Conservation (phyloP, 2,888 invertebrate genomes). For the Catocala nupta region DNA sequence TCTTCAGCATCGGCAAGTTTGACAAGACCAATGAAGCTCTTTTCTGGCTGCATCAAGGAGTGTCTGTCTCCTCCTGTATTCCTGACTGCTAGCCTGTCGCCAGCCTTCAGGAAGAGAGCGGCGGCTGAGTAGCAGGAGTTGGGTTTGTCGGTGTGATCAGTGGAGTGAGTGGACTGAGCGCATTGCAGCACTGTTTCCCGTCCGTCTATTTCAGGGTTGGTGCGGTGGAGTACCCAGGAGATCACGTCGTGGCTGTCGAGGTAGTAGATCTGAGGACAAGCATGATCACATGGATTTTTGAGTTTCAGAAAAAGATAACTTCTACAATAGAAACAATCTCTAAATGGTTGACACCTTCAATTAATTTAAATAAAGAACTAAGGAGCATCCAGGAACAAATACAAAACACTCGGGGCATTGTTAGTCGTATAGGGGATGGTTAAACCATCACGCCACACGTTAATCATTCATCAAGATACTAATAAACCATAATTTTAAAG, state of each 20-base stretch:
- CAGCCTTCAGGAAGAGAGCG: slow-evolving; percentile 88
- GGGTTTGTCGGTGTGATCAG: slow-evolving; percentile 85
- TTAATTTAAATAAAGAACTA: too few species aligned
- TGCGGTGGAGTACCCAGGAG: slow-evolving; percentile 91
- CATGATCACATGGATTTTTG: neutral
- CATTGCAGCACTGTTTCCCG: slow-evolving; percentile 91
- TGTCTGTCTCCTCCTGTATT: slow-evolving; percentile 91
- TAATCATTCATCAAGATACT: too few species aligned
- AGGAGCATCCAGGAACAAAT: too few species aligned
- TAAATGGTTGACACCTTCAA: too few species aligned
- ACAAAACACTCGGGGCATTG: too few species aligned
- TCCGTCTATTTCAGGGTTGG: slow-evolving; percentile 82
- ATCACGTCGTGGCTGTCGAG: slow-evolving; percentile 92
- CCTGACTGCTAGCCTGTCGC: slow-evolving; percentile 90
- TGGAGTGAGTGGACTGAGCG: slow-evolving; percentile 89
- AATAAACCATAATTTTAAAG: too few species aligned
- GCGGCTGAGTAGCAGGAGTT: slow-evolving; percentile 93
- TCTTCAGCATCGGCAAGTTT: slow-evolving; percentile 89
- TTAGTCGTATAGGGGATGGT: too few species aligned
- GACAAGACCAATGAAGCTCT: slow-evolving; percentile 94
- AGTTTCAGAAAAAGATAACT: too few species aligned
- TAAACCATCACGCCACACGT: too few species aligned
- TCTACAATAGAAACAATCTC: too few species aligned
- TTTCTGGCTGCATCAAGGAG: slow-evolving; percentile 91
- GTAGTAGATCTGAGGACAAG: slow-evolving; percentile 90